phyloP scores from a whole-genome alignment of 2,888 invertebrate genomes.

The Julus scanicus region DNA sequence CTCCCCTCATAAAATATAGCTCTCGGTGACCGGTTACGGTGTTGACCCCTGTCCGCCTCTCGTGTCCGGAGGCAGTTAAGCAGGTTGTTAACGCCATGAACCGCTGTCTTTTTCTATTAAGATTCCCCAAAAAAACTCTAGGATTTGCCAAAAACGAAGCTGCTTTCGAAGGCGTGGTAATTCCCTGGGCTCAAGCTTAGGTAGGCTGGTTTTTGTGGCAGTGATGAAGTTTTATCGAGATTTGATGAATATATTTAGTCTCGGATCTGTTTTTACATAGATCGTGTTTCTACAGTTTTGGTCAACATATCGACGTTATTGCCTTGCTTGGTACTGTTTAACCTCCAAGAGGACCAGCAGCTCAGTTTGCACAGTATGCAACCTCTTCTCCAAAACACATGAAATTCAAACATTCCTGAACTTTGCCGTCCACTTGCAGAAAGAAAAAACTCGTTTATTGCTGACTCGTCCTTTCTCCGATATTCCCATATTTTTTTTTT shows the following conservation, averaged over 20 bases:
- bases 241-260: not conserved
- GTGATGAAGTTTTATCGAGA: not conserved
- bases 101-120: constrained; percentile 11
- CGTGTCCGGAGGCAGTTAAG: not conserved
- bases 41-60: constrained; percentile 14
- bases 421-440: not conserved
- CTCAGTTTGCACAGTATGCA: not conserved
- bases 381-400: not conserved
- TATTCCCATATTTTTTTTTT: not conserved
- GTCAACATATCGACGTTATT: no score
- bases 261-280: not conserved
- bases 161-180: not conserved
- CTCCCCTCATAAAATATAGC: not conserved
- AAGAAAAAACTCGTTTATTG: not conserved
- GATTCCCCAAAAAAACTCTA: not conserved
- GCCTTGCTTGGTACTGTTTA: not conserved
- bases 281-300: not conserved
- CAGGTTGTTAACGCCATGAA: not conserved
- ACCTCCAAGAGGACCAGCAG: not conserved
- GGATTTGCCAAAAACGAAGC: not conserved
- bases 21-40: not conserved
- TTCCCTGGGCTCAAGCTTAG: not conserved
- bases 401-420: constrained; percentile 7
- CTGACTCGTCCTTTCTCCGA: not conserved
- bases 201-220: not conserved